phyloP scores from a whole-genome alignment of 92 coral and sea anemone genomes.

The Bergia puertoricense region DNA sequence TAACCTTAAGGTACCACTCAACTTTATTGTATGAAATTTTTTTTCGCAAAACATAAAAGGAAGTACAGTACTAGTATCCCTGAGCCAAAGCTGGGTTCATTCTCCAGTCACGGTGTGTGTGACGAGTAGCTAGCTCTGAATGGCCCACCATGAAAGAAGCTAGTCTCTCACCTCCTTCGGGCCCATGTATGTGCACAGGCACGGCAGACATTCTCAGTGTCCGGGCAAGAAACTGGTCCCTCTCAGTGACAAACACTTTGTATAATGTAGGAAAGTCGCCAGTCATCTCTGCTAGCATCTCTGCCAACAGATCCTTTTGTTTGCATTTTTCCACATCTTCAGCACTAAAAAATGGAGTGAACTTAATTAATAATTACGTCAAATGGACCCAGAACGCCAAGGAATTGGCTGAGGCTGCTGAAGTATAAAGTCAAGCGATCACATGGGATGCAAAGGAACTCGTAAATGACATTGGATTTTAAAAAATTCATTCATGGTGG shows the following conservation, averaged over 20 bases:
- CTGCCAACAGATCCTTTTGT: slow-evolving; percentile 94
- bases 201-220: slow-evolving; percentile 81
- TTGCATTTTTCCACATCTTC: slow-evolving; percentile 98
- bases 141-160: neutral
- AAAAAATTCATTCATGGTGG: too few species aligned
- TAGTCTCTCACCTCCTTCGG: slow-evolving; percentile 81
- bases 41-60: too few species aligned
- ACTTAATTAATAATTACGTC: neutral
- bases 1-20: too few species aligned
- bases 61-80: too few species aligned
- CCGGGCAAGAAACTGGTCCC: slow-evolving; percentile 87
- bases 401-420: too few species aligned
- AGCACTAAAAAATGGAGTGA: slow-evolving; percentile 51
- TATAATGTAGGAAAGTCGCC: slow-evolving; percentile 93
- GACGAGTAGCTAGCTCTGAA: neutral
- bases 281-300: slow-evolving; percentile 97
- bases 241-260: slow-evolving; percentile 90
- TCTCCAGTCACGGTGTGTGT: neutral
- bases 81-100: neutral
- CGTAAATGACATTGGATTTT: too few species aligned
- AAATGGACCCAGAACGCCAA: too few species aligned
- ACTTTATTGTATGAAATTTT: too few species aligned
- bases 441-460: too few species aligned
- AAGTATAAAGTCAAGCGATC: too few species aligned
- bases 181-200: slow-evolving; percentile 77